phyloP scores from a whole-genome alignment of 2,797 vertebrate species.

The Myioborus miniatus region DNA sequence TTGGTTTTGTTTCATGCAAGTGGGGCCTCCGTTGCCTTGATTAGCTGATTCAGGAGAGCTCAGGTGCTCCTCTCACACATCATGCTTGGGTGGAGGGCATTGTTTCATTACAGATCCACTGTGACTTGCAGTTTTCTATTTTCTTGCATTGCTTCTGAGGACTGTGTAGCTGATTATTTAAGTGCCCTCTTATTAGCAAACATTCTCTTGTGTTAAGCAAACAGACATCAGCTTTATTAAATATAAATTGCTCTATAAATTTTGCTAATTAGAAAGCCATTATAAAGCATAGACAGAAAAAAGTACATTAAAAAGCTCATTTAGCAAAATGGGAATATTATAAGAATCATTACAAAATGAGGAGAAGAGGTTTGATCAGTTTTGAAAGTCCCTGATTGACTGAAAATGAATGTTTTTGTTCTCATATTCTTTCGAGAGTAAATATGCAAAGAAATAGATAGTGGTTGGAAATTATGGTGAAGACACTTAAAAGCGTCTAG shows the following conservation, averaged over 20 bases:
- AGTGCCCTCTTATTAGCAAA: neutral
- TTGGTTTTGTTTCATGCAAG: neutral
- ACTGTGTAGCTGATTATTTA: neutral
- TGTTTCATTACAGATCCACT: neutral
- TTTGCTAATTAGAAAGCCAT: neutral
- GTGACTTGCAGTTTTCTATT: neutral
- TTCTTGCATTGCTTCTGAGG: neutral
- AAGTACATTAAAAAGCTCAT: neutral
- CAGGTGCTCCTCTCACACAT: neutral
- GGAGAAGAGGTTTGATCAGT: neutral
- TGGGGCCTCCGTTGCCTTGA: neutral
- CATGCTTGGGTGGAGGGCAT: accelerated
- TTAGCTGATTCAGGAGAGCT: neutral
- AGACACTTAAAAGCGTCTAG: neutral
- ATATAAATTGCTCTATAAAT: neutral
- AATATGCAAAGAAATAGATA: neutral
- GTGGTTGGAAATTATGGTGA: neutral
- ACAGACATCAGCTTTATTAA: neutral
- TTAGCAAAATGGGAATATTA: neutral
- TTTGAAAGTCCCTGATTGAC: neutral
- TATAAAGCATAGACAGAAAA: neutral
- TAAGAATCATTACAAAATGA: neutral
- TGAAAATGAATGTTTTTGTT: neutral
- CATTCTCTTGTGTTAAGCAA: neutral
- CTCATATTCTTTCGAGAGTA: neutral